Evolutionary conservation across 2,113 vertebrate species (phyloP).

Genomic region (Alligator mississippiensis): DNA sequence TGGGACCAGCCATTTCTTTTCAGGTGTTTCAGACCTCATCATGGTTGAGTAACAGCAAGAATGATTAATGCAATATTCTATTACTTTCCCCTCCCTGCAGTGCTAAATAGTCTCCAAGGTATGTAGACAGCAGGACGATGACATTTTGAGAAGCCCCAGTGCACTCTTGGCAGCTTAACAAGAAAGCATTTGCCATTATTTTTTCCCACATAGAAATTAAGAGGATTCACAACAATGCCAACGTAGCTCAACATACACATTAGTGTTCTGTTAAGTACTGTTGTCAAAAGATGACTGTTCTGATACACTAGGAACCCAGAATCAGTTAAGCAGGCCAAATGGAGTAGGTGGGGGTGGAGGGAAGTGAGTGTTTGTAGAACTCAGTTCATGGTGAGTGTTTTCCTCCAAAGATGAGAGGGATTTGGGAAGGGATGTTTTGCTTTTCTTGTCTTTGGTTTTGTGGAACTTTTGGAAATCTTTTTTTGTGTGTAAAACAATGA

Average conservation of each 20-base stretch:
- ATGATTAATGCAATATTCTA: constrained; percentile 61
- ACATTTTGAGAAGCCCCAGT: constrained; percentile 60
- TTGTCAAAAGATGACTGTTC: background rate
- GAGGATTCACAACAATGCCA: background rate
- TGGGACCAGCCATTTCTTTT: constrained; percentile 48
- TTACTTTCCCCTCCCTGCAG: constrained; percentile 3
- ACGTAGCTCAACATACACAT: background rate
- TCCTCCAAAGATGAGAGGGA: background rate
- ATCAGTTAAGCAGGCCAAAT: background rate
- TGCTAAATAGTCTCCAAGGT: constrained; percentile 56
- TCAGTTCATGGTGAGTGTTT: background rate
- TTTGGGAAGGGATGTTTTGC: background rate
- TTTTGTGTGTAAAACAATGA: background rate
- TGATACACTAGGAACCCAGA: background rate
- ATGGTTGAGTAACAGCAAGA: constrained; percentile 36
- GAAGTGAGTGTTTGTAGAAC: background rate
- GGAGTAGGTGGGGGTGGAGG: background rate
- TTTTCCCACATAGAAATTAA: constrained; percentile 35
- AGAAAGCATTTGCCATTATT: constrained; percentile 48
- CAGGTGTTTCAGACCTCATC: constrained; percentile 49
- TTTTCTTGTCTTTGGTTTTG: background rate
- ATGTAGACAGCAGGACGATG: constrained; percentile 33
- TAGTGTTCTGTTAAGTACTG: background rate
- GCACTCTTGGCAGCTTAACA: constrained; percentile 49
- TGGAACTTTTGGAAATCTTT: background rate